Conservation (phyloP, 2,888 invertebrate species). For the Cephus runcator region DNA sequence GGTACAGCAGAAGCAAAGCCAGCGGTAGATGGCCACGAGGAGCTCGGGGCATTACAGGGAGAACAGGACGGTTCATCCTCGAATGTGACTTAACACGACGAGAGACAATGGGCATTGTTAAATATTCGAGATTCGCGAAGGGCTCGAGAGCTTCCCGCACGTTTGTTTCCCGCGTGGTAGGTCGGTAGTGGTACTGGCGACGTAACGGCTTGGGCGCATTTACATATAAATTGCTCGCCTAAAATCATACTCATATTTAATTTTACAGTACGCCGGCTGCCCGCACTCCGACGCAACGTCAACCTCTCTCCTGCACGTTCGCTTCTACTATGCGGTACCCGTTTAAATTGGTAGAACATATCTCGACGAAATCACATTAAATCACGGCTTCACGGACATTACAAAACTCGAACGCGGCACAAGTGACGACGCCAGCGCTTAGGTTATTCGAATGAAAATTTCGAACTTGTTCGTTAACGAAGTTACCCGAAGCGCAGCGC, state of each 20-base stretch:
- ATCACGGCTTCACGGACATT: conserved; percentile 38
- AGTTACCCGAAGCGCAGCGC: no score
- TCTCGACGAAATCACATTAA: conserved; percentile 41
- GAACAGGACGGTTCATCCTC: neutral
- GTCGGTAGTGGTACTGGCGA: neutral
- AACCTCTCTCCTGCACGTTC: conserved; percentile 24
- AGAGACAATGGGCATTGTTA: conserved; percentile 39
- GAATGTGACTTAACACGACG: conserved; percentile 8
- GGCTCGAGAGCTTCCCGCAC: neutral
- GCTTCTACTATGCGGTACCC: conserved; percentile 10
- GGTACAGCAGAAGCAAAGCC: no score
- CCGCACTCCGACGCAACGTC: conserved; percentile 25
- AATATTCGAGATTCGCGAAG: conserved; percentile 28
- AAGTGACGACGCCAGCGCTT: conserved; percentile 25
- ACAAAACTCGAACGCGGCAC: conserved; percentile 24
- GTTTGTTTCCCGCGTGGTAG: no score
- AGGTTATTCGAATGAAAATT: conserved; percentile 32
- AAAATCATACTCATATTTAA: conserved; percentile 60
- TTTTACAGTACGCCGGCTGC: conserved; percentile 45
- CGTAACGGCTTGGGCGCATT: conserved; percentile 27
- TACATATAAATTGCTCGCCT: conserved; percentile 60
- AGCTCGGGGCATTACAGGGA: no score
- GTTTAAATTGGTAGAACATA: conserved; percentile 47
- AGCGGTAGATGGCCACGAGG: no score
- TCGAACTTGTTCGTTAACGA: no score